Conservation (phyloP, 2,797 vertebrate species). For the Tokudaia muenninki region DNA sequence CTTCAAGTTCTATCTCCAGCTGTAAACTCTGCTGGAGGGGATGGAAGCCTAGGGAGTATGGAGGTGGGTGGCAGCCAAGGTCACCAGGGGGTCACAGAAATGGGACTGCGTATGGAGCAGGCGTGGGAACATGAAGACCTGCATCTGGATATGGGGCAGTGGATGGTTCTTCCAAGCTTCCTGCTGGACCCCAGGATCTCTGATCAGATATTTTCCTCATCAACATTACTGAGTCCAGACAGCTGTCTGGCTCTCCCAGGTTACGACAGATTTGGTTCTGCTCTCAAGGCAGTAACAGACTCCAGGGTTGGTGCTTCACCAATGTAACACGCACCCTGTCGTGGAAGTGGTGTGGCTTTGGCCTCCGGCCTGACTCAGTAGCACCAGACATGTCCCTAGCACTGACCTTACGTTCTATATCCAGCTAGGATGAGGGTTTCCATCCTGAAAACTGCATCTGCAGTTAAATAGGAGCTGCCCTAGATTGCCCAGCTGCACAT, state of each 20-base stretch:
- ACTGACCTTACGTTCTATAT: too few relatives aligned
- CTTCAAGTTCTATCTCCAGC: background rate
- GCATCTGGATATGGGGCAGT: background rate
- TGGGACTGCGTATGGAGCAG: background rate
- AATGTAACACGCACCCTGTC: background rate
- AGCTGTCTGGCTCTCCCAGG: background rate
- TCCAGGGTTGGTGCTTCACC: background rate
- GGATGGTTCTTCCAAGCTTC: background rate
- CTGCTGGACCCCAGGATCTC: background rate
- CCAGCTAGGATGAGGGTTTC: background rate
- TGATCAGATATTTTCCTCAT: background rate
- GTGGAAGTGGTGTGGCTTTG: background rate
- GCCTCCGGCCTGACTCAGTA: background rate
- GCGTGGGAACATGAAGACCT: background rate
- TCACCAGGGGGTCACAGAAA: background rate
- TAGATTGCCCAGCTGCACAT: accelerated
- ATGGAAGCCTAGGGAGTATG: background rate
- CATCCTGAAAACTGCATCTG: accelerated
- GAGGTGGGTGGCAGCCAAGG: background rate
- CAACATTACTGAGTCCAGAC: background rate
- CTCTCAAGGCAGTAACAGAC: background rate
- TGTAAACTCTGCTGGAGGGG: slow-evolving; percentile 39
- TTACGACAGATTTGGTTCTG: background rate
- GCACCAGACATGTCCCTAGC: background rate
- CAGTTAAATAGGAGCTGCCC: accelerated